Evolutionary conservation across 2,888 invertebrate genomes (phyloP), one percentile per base, ranked within the genome.

Genomic region (Oscheius sp.): DNA sequence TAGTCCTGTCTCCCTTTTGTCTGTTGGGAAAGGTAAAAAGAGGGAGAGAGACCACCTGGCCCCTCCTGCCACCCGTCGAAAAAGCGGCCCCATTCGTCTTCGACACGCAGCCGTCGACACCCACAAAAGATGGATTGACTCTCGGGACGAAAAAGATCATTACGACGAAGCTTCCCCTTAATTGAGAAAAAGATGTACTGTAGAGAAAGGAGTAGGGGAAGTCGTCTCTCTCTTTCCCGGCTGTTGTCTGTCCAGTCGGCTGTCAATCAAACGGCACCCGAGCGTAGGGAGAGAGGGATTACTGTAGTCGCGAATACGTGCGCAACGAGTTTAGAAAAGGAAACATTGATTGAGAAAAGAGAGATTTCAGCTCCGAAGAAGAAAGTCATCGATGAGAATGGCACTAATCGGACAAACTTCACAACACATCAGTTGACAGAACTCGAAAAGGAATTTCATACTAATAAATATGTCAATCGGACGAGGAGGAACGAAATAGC

Each of bases 351-450:
- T 57, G 36, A 41, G 38, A 12, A 36, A 14, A 28, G 30, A 41
- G 20, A 26, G 24, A 57, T 71, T 75, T 44, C 73, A 77, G 77
- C 36, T 6, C 75, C 75, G 6, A 77, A 77, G 63, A 75, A 71
- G 70, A 77, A 77, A 54, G 71, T 79, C 47, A 67, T 77, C 47
- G 79, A 77, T 30, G 76, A 74, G 66, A 74, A 76, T 51, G 76
- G 76, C 54, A 72, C 80, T 32, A 86, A 85, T 68, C 90, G 98
- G 64, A 98, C 98, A 41, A 98, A 98, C 89, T 98, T 98, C 89
- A 96, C 96, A 79, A 98, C 97, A 88, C 97, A 97, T 88, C 98
- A 98, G 87, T 91, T 98, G 75, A 98, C 97, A 1, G 98, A 98
- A 88, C 90, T 98, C 78, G 98, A 98, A 87, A 98, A 98, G 87